phyloP scores from a whole-genome alignment of 92 coral and sea anemone genomes.

The Bergia puertoricense region DNA sequence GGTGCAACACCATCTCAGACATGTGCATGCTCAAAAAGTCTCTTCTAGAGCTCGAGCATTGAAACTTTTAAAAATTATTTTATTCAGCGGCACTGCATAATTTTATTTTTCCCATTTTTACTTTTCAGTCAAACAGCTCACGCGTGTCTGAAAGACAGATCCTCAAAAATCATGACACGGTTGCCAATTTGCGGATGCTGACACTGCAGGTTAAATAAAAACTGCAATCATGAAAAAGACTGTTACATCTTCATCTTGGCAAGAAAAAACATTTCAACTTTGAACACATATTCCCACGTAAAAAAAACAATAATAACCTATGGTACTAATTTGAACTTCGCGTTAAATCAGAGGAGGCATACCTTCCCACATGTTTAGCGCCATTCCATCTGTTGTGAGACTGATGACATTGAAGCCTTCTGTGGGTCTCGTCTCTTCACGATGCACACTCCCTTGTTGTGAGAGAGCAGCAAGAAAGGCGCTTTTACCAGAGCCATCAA shows the following conservation, averaged over 20 bases:
- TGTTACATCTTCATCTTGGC: neutral
- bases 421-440: constrained; percentile 75
- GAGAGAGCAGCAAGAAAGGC: constrained; percentile 88
- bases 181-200: too few relatives aligned
- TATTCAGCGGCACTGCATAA: neutral
- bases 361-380: constrained; percentile 96
- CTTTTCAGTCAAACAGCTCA: too few relatives aligned
- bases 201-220: too few relatives aligned
- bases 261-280: neutral
- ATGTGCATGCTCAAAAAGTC: neutral
- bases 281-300: neutral
- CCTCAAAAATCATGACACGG: too few relatives aligned
- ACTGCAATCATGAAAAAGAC: too few relatives aligned
- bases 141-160: too few relatives aligned
- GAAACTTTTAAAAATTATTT: neutral
- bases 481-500: constrained; percentile 87
- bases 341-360: constrained; percentile 13
- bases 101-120: too few relatives aligned
- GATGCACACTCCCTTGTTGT: constrained; percentile 60
- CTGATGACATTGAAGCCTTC: constrained; percentile 93
- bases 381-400: constrained; percentile 79
- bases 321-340: neutral
- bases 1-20: neutral
- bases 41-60: neutral
- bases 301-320: neutral